Evolutionary conservation across 2,888 invertebrate genomes (phyloP).

Genomic region (Dorcus hopei): DNA sequence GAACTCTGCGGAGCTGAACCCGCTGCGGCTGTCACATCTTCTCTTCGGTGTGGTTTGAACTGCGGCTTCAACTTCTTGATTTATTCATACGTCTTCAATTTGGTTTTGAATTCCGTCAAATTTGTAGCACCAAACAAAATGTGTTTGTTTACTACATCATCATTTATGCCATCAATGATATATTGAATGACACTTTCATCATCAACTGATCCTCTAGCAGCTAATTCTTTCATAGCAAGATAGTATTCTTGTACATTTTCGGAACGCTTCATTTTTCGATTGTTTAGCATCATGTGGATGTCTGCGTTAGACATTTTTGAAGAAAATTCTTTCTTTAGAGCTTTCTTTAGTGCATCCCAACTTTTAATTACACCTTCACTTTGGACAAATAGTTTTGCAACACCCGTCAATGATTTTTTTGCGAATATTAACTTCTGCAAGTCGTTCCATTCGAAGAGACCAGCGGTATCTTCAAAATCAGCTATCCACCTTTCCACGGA

Average conservation of each 20-base stretch:
- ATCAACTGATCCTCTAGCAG: neutral
- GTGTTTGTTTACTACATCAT: neutral
- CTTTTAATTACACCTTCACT: slow-evolving; percentile 15
- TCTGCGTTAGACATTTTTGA: neutral
- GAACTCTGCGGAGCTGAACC: no score
- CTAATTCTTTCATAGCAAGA: slow-evolving; percentile 3
- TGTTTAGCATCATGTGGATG: neutral
- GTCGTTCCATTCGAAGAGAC: slow-evolving; percentile 14
- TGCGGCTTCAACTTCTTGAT: no score
- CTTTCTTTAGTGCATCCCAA: slow-evolving; percentile 7
- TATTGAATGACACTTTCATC: slow-evolving; percentile 1
- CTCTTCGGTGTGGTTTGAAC: no score
- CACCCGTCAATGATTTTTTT: slow-evolving; percentile 17
- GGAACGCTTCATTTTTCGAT: neutral
- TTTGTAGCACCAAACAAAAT: neutral
- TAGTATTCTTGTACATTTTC: slow-evolving; percentile 5
- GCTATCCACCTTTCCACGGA: slow-evolving; percentile 18
- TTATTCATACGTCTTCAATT: neutral
- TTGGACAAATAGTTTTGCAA: slow-evolving; percentile 18
- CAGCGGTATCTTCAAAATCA: slow-evolving; percentile 19
- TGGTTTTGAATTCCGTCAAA: neutral
- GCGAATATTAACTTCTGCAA: slow-evolving; percentile 20
- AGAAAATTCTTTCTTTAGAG: slow-evolving; percentile 7
- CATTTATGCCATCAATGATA: neutral
- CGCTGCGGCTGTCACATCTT: no score